phyloP scores from a whole-genome alignment of 1,140 invertebrate species.

The Venustaconcha ellipsiformis region DNA sequence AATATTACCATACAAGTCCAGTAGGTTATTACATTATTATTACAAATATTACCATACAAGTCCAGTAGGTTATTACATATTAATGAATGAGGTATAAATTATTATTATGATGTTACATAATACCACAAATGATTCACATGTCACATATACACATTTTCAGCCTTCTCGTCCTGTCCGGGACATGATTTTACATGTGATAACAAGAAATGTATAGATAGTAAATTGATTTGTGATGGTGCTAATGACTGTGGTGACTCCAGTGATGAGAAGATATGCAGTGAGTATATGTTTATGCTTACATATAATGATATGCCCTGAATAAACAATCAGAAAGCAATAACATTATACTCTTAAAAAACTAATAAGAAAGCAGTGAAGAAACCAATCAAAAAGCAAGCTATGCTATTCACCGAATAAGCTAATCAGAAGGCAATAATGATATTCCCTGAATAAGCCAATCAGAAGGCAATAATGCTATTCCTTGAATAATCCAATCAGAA shows the following conservation, averaged over 20 bases:
- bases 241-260: slow-evolving; percentile 97
- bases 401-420: background rate
- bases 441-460: background rate
- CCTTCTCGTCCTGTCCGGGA: slow-evolving; percentile 81
- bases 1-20: too few species aligned
- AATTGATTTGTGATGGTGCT: slow-evolving; percentile 95
- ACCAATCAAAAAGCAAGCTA: background rate
- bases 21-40: too few species aligned
- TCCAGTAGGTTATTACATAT: slow-evolving; percentile 3
- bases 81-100: slow-evolving; percentile 31
- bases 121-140: slow-evolving; percentile 39
- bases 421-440: background rate
- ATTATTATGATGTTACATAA: slow-evolving; percentile 45
- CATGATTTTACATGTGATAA: slow-evolving; percentile 92
- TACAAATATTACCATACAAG: too few species aligned
- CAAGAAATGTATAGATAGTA: slow-evolving; percentile 93
- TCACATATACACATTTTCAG: slow-evolving; percentile 17
- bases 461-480: background rate
- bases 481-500: too few species aligned
- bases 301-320: slow-evolving; percentile 24
- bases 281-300: slow-evolving; percentile 6
- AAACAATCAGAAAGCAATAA: background rate
- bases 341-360: too few species aligned
- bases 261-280: slow-evolving; percentile 78
- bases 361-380: background rate